A percentile compares a stretch with the other conserved stretches of the same genome.
Conservation (phyloP, 2,888 invertebrate species). For the Electrophaes corylata region DNA sequence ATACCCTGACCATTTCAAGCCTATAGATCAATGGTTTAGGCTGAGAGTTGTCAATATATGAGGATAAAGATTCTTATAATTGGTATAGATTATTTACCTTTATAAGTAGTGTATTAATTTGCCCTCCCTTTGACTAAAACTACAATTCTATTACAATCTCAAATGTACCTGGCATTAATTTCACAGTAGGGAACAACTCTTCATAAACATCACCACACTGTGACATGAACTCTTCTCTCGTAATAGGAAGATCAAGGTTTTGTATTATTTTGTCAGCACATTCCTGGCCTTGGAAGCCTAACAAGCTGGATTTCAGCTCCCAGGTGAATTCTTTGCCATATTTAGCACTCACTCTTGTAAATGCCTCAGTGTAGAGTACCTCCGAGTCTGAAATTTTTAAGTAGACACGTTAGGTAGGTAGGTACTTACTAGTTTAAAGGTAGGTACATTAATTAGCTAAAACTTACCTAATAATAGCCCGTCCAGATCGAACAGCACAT, state of each 20-base stretch:
- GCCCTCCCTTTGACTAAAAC: no score
- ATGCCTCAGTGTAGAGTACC: conserved; percentile 88
- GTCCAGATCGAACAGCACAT: conserved; percentile 86
- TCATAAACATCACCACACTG: conserved; percentile 81
- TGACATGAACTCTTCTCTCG: conserved; percentile 86
- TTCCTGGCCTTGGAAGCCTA: conserved; percentile 88
- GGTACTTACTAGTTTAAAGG: no score
- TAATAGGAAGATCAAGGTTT: conserved; percentile 85
- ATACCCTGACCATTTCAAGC: no score
- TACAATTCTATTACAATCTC: neutral
- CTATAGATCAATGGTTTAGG: no score
- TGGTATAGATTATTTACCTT: no score
- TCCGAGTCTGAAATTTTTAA: conserved; percentile 88
- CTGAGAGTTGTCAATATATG: no score
- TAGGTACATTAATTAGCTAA: no score
- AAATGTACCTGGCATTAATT: conserved; percentile 88
- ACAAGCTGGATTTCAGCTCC: conserved; percentile 88
- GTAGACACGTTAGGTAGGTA: no score
- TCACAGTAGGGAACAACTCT: conserved; percentile 84
- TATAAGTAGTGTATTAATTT: no score
- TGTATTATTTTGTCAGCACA: conserved; percentile 85
- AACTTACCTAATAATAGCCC: conserved; percentile 82
- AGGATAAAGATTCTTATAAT: no score
- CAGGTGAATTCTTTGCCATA: conserved; percentile 91
- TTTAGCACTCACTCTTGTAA: conserved; percentile 85